Evolutionary conservation across 1,140 invertebrate species (phyloP), one percentile per base, ranked within the genome.

Genomic region (Cydia strobilella): DNA sequence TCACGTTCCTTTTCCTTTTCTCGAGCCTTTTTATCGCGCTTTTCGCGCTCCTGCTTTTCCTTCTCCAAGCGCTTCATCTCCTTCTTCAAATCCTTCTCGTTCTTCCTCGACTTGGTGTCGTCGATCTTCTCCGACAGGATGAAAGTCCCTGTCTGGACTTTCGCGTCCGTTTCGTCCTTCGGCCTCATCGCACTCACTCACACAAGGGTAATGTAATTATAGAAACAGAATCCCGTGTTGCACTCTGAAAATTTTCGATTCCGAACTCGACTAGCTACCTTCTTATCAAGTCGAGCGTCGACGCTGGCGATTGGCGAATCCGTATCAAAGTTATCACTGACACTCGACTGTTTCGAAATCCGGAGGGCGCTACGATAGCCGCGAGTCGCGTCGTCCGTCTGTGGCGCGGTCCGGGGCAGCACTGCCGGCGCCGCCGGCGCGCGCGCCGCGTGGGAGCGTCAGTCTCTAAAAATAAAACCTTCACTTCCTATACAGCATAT

Each of bases 71-170:
- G 85, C 78, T 93, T 93, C 85, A 93, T 88, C 76, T 94, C 93
- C 79, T 94, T 94, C 85, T 94, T 94, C 79, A 93, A 78, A 72
- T 94, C 93, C 79, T 94, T 91, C 35, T 94, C 92, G 76, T 77
- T 92, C 74, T 90, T 93, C 83, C 91, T 92, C 54, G 89, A 85
- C 81, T 93, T 93, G n/a, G 89, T 90, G 77, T 93, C 89, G 79
- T 93, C 93, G 31, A 92, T 92, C 77, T 93, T 93, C 79, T 94
- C 94, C 78, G 93, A 92, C 74, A 94, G 80, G 25, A 94, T 94
- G 82, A 94, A 93, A 75, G 91, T 90, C 79, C 91, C 91, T 74
- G 88, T 88, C 72, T 90, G 84, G 83, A 93, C 83, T 75, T 90
- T 91, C 72, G 89, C 76, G 72, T 92, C 91, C 79, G 79, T 76